Conservation (phyloP, 2,797 vertebrate species). For the Myotis pilosus region DNA sequence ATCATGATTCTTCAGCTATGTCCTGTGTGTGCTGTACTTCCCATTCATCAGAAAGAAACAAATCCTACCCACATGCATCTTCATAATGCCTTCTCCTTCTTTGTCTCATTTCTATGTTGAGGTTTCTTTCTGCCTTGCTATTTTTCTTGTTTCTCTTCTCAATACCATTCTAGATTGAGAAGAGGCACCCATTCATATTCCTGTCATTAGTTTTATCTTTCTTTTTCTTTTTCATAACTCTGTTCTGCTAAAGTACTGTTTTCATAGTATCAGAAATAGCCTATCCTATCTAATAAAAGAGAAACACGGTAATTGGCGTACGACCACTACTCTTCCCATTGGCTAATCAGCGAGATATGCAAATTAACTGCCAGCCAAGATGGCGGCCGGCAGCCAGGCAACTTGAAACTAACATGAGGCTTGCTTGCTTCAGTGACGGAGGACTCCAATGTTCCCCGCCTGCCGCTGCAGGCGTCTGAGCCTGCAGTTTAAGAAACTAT, state of each 20-base stretch:
- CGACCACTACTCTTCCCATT: too few relatives aligned
- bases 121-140: neutral
- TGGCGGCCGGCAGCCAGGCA: too few relatives aligned
- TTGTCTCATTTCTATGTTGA: neutral
- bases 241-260: slow-evolving; percentile 18
- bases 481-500: too few relatives aligned
- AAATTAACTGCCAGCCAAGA: too few relatives aligned
- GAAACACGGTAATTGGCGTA: too few relatives aligned
- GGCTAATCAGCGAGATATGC: too few relatives aligned
- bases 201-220: neutral
- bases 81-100: neutral
- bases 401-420: too few relatives aligned
- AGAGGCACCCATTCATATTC: neutral
- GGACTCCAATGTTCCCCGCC: too few relatives aligned
- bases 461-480: too few relatives aligned
- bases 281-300: neutral
- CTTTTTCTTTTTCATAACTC: neutral
- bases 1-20: neutral
- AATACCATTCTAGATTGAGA: slow-evolving; percentile 31
- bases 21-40: neutral
- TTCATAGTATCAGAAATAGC: neutral
- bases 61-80: neutral
- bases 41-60: neutral
- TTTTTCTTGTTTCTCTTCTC: slow-evolving; percentile 25
- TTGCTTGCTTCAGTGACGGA: too few relatives aligned